Evolutionary conservation across 1,140 invertebrate species (phyloP).

Genomic region (Drosophila aff.): DNA sequence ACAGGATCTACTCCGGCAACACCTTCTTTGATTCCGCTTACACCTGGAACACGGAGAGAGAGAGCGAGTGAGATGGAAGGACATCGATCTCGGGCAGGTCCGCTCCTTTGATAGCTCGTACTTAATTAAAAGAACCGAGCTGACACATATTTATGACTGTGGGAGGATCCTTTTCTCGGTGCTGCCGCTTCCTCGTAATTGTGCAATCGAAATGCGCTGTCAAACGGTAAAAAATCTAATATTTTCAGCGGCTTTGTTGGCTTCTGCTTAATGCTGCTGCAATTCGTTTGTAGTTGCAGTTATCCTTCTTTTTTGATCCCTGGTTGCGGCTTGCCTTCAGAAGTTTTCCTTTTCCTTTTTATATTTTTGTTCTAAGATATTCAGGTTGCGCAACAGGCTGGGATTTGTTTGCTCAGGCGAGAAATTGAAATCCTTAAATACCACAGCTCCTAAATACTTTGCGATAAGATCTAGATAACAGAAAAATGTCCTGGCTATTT

Average conservation of each 20-base stretch:
- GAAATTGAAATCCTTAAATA: conserved; percentile 56
- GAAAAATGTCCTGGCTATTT: conserved; percentile 14
- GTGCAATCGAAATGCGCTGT: conserved; percentile 53
- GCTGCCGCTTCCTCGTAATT: conserved; percentile 74
- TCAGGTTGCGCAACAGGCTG: conserved; percentile 63
- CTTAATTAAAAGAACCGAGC: conserved; percentile 70
- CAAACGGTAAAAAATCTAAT: conserved; percentile 74
- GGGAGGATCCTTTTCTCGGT: conserved; percentile 42
- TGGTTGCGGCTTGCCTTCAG: conserved; percentile 52
- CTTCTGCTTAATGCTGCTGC: conserved; percentile 22
- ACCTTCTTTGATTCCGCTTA: conserved; percentile 65
- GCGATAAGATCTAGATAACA: conserved; percentile 13
- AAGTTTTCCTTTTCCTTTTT: conserved; percentile 25
- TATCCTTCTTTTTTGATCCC: conserved; percentile 26
- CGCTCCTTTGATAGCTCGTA: conserved; percentile 42
- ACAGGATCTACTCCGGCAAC: conserved; percentile 30
- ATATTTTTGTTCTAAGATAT: background rate
- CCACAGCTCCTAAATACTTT: conserved; percentile 32
- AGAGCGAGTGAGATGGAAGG: conserved; percentile 32
- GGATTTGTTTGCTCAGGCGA: conserved; percentile 39
- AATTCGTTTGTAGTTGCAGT: conserved; percentile 64
- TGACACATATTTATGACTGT: conserved; percentile 73
- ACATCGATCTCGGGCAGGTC: conserved; percentile 60
- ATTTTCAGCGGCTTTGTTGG: conserved; percentile 61
- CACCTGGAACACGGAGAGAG: conserved; percentile 48